Base-by-base conservation (phyloP, 2,113 vertebrate species). In the Chascanopsetta lugubris region DNA sequence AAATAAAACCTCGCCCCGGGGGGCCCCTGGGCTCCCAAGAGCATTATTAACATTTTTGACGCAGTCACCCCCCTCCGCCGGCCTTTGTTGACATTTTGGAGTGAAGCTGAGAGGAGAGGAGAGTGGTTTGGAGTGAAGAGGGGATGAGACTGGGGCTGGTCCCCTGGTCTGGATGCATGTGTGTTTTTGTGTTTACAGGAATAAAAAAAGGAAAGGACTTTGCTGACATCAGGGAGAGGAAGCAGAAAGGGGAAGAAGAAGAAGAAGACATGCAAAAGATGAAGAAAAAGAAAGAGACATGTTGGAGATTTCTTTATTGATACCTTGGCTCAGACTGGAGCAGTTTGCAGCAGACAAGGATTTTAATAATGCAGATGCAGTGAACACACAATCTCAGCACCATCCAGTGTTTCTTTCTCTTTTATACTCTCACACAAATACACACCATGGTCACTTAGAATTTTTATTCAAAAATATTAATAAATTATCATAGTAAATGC, bases 11-110 rank as follows among this genome's bases (percentile, higher is more conserved):
- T 48, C n/a, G 46, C 3, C 3, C 49, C 5, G 5, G 61, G 64
- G 65, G 67, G 30, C 45, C n/a, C 42, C 21, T 24, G 25, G 18
- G n/a, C 29, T 74, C 65, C 63, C 61, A 24, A 54, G 45, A 45
- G 65, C 63, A 65, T 83, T 66, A 64, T 79, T 77, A n/a, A n/a
- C n/a, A 79, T 74, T 84, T 50, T 79, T 74, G 70, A 61, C 4
- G 3, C 59, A 48, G 12, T 20, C 22, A 7, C 30, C 26, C 51
- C 22, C 9, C 30, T 27, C 51, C 29, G 20, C 54, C 13, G 4
- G 50, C 45, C 40, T 80, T 50, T 81, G 64, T 58, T 72, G 75
- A 67, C 66, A 67, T 66, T 62, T 56, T 45, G 70, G 53, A 76
- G 77, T 62, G 50, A 72, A 73, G 60, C 27, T 3, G 22, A 77